phyloP scores from a whole-genome alignment of 2,113 vertebrate species.

The Amblyornis subalaris region DNA sequence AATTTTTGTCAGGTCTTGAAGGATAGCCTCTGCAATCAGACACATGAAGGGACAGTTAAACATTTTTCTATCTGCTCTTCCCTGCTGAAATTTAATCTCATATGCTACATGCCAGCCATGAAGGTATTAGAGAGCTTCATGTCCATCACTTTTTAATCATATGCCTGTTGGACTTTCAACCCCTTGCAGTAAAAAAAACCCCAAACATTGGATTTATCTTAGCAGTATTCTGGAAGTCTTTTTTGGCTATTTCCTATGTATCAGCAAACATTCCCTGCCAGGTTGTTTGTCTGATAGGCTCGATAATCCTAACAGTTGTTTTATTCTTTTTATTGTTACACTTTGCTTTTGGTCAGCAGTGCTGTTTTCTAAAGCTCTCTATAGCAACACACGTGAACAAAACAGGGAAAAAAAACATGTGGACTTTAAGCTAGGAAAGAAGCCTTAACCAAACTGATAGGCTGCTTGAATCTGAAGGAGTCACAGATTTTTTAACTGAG shows the following conservation, averaged over 20 bases:
- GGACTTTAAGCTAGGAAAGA: background rate
- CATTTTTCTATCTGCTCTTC: background rate
- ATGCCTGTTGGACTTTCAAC: background rate
- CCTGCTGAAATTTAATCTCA: background rate
- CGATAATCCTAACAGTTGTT: background rate
- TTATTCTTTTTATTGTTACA: background rate
- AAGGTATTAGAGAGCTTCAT: background rate
- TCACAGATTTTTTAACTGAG: background rate
- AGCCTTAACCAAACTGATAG: background rate
- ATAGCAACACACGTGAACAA: background rate
- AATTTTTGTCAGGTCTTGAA: background rate
- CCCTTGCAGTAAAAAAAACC: background rate
- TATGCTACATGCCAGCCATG: background rate
- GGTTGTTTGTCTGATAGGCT: background rate
- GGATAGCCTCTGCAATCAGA: background rate
- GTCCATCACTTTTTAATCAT: conserved; percentile 20
- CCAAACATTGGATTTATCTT: background rate
- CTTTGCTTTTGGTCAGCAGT: background rate
- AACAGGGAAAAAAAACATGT: background rate
- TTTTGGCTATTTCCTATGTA: background rate
- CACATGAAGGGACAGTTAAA: background rate
- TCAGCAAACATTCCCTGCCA: background rate
- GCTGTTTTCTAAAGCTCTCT: background rate
- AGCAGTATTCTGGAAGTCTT: background rate
- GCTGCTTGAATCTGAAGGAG: background rate